A percentile compares a stretch with the other conserved stretches of the same genome.
Evolutionary conservation across 2,113 vertebrate species (phyloP).

Genomic region (Pterophyllum scalare): DNA sequence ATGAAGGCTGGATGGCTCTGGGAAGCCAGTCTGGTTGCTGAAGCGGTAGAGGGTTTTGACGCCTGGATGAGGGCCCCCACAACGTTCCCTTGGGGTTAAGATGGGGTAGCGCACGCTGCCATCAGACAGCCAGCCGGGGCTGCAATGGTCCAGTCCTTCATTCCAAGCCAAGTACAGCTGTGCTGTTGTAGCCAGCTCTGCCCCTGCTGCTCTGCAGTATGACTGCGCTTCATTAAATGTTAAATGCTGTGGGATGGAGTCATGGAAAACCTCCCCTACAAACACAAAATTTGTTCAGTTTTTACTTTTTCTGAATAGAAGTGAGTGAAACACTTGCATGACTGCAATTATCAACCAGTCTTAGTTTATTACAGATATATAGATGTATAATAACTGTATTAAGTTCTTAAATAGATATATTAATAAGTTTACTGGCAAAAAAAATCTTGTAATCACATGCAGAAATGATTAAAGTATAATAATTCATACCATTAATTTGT

Average conservation of each 20-base stretch:
- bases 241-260: constrained; percentile 79
- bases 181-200: constrained; percentile 87
- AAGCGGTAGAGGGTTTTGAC: constrained; percentile 94
- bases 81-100: constrained; percentile 87
- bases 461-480: neutral
- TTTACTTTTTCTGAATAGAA: neutral
- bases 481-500: constrained; percentile 85
- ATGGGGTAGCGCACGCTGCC: constrained; percentile 97
- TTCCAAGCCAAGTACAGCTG: constrained; percentile 93
- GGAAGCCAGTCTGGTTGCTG: constrained; percentile 95
- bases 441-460: neutral
- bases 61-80: constrained; percentile 87
- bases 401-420: neutral
- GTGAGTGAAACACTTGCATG: neutral
- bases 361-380: neutral
- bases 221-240: constrained; percentile 84
- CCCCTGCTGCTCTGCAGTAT: constrained; percentile 81
- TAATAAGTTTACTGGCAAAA: neutral
- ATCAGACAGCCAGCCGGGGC: constrained; percentile 92
- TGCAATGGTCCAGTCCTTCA: constrained; percentile 89
- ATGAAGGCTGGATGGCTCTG: constrained; percentile 84
- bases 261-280: constrained; percentile 88
- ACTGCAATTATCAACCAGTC: neutral
- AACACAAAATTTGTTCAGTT: constrained; percentile 13
- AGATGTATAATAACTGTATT: neutral